Conservation (phyloP, 23 tunicate species). For the Ascidia mentula region DNA sequence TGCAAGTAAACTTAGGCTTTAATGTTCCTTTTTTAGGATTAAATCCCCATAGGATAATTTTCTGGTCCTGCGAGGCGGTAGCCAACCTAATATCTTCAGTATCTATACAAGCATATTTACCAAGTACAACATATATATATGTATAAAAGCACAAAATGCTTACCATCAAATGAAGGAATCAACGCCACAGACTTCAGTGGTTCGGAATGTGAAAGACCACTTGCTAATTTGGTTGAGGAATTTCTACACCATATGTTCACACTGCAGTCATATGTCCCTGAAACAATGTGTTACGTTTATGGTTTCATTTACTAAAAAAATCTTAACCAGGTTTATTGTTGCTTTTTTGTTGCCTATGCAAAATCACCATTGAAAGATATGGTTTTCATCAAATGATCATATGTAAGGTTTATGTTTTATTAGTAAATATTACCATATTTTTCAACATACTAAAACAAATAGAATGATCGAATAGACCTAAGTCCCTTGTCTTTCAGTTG, state of each 20-base stretch:
- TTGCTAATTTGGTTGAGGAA: slow-evolving; percentile 13
- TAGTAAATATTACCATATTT: background rate
- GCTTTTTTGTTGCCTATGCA: too few relatives aligned
- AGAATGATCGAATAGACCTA: too few relatives aligned
- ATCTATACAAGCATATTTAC: background rate
- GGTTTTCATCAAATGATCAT: too few relatives aligned
- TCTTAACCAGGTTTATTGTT: too few relatives aligned
- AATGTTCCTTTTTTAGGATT: slow-evolving; percentile 7
- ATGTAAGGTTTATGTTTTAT: too few relatives aligned
- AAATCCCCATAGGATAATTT: slow-evolving; percentile 61
- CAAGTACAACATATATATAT: too few relatives aligned
- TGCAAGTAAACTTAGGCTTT: slow-evolving; percentile 63
- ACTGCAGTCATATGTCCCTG: slow-evolving; percentile 79
- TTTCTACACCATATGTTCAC: slow-evolving; percentile 58
- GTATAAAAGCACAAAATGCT: background rate
- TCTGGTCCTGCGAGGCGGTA: slow-evolving; percentile 78
- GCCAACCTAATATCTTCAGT: slow-evolving; percentile 8
- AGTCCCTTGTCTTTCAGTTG: too few relatives aligned
- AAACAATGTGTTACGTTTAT: background rate
- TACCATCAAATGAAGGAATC: slow-evolving; percentile 15
- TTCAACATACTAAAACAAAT: background rate
- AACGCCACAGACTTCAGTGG: slow-evolving; percentile 75
- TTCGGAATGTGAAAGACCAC: slow-evolving; percentile 63
- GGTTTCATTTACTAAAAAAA: background rate
- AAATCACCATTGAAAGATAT: too few relatives aligned